Evolutionary conservation across 1,140 invertebrate species (phyloP).

Genomic region (Atta cephalotes): DNA sequence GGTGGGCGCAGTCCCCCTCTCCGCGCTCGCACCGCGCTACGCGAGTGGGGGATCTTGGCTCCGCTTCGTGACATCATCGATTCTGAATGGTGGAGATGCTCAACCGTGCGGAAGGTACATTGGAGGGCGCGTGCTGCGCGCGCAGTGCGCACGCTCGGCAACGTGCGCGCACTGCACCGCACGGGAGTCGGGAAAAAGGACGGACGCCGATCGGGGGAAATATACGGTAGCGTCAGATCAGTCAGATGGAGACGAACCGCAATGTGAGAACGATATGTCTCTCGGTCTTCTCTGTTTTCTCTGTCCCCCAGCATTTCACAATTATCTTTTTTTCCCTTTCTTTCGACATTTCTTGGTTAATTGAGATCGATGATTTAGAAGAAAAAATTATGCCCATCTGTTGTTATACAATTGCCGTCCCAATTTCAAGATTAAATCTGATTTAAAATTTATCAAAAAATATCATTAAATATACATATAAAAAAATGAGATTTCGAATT

Average conservation of each 20-base stretch:
- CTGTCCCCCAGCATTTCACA: not conserved
- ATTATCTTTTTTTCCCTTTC: not conserved
- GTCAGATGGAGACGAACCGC: slow-evolving; percentile 77
- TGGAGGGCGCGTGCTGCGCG: slow-evolving; percentile 82
- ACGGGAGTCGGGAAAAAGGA: slow-evolving; percentile 26
- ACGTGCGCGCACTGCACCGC: slow-evolving; percentile 46
- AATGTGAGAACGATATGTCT: slow-evolving; percentile 34
- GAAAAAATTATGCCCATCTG: not conserved
- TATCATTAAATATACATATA: not conserved
- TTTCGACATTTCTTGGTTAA: not conserved
- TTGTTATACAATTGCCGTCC: not conserved
- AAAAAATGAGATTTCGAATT: not conserved
- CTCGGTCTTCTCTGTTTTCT: not conserved
- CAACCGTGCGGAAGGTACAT: slow-evolving; percentile 85
- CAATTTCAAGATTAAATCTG: not conserved
- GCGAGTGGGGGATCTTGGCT: slow-evolving; percentile 72
- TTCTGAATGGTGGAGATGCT: slow-evolving; percentile 86
- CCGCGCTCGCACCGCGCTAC: not conserved
- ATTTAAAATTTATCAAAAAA: not conserved
- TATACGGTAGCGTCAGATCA: slow-evolving; percentile 73
- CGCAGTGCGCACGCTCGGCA: slow-evolving; percentile 71
- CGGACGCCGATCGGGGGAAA: not conserved
- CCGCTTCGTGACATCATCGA: slow-evolving; percentile 84
- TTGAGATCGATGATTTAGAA: not conserved
- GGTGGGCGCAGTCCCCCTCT: slow-evolving; percentile 65